phyloP scores from a whole-genome alignment of 2,113 vertebrate species.

The Pteronura brasiliensis region DNA sequence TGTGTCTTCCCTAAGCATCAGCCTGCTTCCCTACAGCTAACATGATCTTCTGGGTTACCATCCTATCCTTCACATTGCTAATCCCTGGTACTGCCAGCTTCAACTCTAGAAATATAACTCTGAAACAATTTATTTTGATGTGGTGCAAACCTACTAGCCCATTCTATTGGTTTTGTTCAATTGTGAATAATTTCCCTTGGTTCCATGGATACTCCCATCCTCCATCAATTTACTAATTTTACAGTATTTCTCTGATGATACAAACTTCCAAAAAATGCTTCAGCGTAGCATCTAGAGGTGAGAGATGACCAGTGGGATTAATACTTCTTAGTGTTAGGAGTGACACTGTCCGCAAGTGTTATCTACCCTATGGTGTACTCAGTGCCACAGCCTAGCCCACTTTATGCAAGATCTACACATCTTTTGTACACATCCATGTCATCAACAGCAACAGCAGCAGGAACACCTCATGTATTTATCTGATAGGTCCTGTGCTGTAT shows the following conservation, averaged over 20 bases:
- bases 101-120: conserved; percentile 6
- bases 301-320: background rate
- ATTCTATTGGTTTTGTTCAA: background rate
- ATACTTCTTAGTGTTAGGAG: background rate
- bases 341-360: background rate
- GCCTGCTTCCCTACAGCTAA: background rate
- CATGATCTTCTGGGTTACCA: background rate
- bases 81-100: background rate
- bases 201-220: background rate
- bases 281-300: background rate
- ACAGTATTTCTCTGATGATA: background rate
- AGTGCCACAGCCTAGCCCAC: background rate
- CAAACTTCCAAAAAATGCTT: background rate
- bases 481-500: background rate
- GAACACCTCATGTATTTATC: background rate
- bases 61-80: background rate
- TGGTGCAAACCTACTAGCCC: background rate
- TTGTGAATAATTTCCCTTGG: background rate
- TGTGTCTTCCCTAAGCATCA: background rate
- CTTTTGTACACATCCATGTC: background rate
- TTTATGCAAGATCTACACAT: background rate
- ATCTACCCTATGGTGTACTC: background rate
- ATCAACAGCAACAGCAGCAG: background rate
- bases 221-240: background rate
- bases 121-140: background rate